Base-by-base conservation (phyloP, 2,888 invertebrate species). In the Tinea pellionella region DNA sequence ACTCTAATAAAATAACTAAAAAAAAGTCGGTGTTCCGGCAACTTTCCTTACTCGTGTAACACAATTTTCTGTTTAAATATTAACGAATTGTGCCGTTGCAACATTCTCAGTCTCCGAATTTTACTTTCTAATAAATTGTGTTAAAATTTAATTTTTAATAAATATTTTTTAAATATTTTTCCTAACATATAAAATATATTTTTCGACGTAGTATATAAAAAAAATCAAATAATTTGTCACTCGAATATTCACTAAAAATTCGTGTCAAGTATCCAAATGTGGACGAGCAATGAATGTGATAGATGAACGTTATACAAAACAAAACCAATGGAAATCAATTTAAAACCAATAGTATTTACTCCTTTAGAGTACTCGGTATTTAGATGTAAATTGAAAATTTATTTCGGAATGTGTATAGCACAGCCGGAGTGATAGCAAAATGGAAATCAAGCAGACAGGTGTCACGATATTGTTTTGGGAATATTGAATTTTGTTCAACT, bases 401-500 rank as follows among this genome's bases (percentile, higher is more conserved):
- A 58, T 58, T 59, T 42, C 12, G 13, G 24, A 55, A 55, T 55
- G 53, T 53, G 18, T 47, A 47, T 13, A 11, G 47, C 16, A 47
- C 13, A 16, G 15, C 12, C 47, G 16, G 47, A 47, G 47, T 47
- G 57, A 57, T 57, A 58, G 41, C 65, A 65, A 66, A 69, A 74
- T 74, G 73, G 69, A 71, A 73, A 74, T 72, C 69, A 69, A 67
- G 68, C 64, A 64, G 66, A 64, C 78, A 77, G 77, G 77, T 78
- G 78, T 73, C 73, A 68, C 71, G 66, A 73, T 77, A 75, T 76
- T 77, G 77, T 77, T 77, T 75, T 69, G 72, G 72, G 73, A 71
- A 79, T 79, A 79, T 79, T 79, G 78, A 79, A 79, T 79, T 76
- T 73, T 66, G 68, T 68, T 68, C 71, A 69, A 76, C 70, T 77